These are phyloP conservation scores for Daphoenositta chrysoptera DNA, from an alignment of 2,113 vertebrate species.

Conservation along the genomic window DNA sequence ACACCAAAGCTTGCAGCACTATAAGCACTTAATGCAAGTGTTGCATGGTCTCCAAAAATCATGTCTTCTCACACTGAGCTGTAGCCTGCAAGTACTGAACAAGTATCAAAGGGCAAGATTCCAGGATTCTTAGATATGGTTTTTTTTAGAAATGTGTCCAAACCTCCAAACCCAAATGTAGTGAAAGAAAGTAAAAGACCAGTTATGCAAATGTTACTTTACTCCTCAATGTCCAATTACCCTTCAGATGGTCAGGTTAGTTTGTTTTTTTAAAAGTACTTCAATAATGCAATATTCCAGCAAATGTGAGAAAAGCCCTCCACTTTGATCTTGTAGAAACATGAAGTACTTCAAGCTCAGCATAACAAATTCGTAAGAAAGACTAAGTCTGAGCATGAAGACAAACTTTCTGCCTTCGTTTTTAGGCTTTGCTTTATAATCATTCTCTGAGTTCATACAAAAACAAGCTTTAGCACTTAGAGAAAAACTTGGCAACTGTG, in stretches of 20 bases:
- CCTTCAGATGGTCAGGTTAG: rapidly evolving
- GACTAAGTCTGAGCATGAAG: not conserved
- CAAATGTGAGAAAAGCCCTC: not conserved
- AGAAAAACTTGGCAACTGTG: not conserved
- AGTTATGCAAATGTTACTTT: not conserved
- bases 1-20: not conserved
- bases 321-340: not conserved
- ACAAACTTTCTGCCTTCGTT: not conserved
- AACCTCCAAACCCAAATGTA: not conserved
- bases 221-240: not conserved
- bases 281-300: not conserved
- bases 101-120: not conserved
- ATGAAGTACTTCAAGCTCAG: not conserved
- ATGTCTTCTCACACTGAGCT: rapidly evolving
- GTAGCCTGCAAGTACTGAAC: not conserved
- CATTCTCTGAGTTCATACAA: not conserved
- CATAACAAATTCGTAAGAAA: not conserved
- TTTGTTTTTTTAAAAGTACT: not conserved
- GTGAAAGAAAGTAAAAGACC: not conserved
- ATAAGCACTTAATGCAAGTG: not conserved
- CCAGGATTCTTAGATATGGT: not conserved
- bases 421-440: not conserved
- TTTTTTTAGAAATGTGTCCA: not conserved
- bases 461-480: not conserved
- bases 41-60: not conserved